Evolutionary conservation across 35 echinoderm and acorn worm genomes (phyloP).

Genomic region (Ophiothrix spiculata): DNA sequence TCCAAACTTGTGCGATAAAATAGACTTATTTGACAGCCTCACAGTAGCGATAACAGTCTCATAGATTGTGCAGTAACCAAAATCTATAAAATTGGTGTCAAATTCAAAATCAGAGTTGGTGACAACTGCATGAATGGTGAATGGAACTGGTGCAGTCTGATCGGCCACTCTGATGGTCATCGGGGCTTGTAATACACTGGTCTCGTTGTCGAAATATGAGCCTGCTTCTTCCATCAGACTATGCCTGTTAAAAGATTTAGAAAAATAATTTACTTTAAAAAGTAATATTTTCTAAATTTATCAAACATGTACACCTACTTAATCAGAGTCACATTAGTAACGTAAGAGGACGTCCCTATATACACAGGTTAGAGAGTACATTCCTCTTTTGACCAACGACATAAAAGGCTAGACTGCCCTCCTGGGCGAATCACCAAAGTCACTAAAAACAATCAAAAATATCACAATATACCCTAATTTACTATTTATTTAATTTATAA

Average conservation of each 20-base stretch:
- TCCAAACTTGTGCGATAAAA: conserved; percentile 92
- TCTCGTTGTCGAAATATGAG: conserved; percentile 88
- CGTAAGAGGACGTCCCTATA: too few species aligned
- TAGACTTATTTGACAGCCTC: conserved; percentile 84
- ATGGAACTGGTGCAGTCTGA: conserved; percentile 88
- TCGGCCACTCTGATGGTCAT: conserved; percentile 85
- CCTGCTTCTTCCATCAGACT: conserved; percentile 73
- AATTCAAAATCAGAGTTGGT: conserved; percentile 88
- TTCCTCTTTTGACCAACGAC: too few species aligned
- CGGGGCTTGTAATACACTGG: conserved; percentile 87
- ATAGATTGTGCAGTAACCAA: conserved; percentile 90
- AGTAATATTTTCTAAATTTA: too few species aligned
- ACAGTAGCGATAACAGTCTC: conserved; percentile 87
- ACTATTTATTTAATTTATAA: too few species aligned
- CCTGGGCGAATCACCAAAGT: too few species aligned
- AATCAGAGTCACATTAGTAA: too few species aligned
- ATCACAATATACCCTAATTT: too few species aligned
- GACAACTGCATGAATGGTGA: conserved; percentile 85
- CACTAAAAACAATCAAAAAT: too few species aligned
- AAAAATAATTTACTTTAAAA: conserved; percentile 12
- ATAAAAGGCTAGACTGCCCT: too few species aligned
- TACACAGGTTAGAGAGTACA: too few species aligned
- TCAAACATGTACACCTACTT: too few species aligned
- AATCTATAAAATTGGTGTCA: conserved; percentile 77
- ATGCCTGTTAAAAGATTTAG: conserved; percentile 40